Evolutionary conservation across 1,140 invertebrate genomes (phyloP), one percentile per base, ranked within the genome.

Genomic region (Vollenhovia emeryi): DNA sequence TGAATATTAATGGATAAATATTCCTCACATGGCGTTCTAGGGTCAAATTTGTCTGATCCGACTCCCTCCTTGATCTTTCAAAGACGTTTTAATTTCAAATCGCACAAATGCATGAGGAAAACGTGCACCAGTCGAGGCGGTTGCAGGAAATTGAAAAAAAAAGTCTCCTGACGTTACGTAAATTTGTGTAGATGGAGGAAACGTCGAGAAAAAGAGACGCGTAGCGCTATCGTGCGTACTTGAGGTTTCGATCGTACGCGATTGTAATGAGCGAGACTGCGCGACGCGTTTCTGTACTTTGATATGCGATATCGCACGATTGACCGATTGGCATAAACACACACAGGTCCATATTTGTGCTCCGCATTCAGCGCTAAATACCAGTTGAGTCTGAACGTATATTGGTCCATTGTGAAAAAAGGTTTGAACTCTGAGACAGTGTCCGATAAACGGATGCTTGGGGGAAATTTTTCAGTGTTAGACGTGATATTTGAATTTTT

Each of bases 271-370:
- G 5, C 73, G 73, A 75, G 24, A 75, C 52, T 43, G 36, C 73
- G 55, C 24, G 33, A 52, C 69, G 57, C 62, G 64, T 69, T 78
- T 33, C 33, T 48, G 36, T 40, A 69, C 66, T 69, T 86, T 79
- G 66, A 64, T 64, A 59, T 15, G 52, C 60, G 30, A 64, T 66
- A 79, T 86, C 48, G 24, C 21, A 48, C 36, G 52, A 75, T 21
- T 13, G 15, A 73, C 40, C 18, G 64, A 71, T 55, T 45, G 68
- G 6, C 43, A 86, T 30, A 76, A 84, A 62, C 36, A 60, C 5
- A n/a, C n/a, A 33, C 43, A 7, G 4, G 13, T 9, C 3, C 27
- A 18, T 55, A 36, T 24, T 18, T 50, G 13, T 73, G 13, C 30
- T 55, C 24, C n/a, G 24, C 7, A 73, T 73, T 71, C 7, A 55